Percentiles rank a stretch among this genome's conserved stretches.
Evolutionary conservation across 2,113 vertebrate species (phyloP).

Genomic region (Melospiza melodia): DNA sequence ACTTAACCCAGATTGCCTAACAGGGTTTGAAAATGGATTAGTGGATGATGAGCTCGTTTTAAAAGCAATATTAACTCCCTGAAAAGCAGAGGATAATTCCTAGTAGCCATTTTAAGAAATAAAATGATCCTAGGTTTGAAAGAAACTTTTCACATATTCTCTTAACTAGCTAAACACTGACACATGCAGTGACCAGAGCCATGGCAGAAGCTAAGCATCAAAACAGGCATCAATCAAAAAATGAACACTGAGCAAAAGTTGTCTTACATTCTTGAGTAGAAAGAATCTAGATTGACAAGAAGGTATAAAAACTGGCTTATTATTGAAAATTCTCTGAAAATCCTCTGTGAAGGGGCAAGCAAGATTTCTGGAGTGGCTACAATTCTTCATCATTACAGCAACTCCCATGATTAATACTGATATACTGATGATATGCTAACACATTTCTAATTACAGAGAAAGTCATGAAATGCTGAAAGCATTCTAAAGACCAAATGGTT

Average conservation of each 20-base stretch:
- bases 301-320: background rate
- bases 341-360: background rate
- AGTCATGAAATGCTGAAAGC: background rate
- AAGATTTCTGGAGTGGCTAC: background rate
- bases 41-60: constrained; percentile 70
- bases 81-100: constrained; percentile 49
- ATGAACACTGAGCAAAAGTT: background rate
- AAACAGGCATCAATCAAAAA: background rate
- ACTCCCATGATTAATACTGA: background rate
- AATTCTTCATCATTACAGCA: background rate
- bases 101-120: constrained; percentile 53
- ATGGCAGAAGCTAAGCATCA: background rate
- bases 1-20: constrained; percentile 68
- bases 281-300: background rate
- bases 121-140: constrained; percentile 37
- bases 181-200: background rate
- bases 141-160: constrained; percentile 15
- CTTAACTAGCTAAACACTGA: background rate
- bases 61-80: constrained; percentile 56
- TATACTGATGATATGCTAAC: background rate
- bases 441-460: background rate
- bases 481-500: background rate
- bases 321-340: background rate
- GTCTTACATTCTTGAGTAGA: background rate
- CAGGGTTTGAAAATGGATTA: constrained; percentile 73